phyloP scores from a whole-genome alignment of 2,113 vertebrate species.

The Bufo gargarizans region DNA sequence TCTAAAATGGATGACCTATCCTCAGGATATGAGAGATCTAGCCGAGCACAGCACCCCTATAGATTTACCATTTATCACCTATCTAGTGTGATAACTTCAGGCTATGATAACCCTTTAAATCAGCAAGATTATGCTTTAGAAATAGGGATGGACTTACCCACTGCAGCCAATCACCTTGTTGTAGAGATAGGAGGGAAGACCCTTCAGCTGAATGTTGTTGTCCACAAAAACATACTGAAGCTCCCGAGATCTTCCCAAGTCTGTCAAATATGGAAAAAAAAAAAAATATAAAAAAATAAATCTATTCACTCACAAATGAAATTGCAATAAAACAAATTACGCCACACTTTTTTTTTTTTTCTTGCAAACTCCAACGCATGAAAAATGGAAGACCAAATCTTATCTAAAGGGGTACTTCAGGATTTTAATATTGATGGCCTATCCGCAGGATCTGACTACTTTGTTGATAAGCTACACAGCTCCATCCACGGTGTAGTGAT shows the following conservation, averaged over 20 bases:
- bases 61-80: no score
- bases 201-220: slow-evolving; percentile 84
- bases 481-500: no score
- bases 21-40: no score
- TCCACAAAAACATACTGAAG: slow-evolving; percentile 93
- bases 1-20: no score
- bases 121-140: background rate
- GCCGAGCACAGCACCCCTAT: no score
- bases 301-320: background rate
- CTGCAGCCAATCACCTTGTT: slow-evolving; percentile 97
- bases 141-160: slow-evolving; percentile 74
- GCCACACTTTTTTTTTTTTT: background rate
- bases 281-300: background rate
- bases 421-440: no score
- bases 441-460: no score
- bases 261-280: slow-evolving; percentile 65
- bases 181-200: slow-evolving; percentile 85
- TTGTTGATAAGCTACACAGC: no score
- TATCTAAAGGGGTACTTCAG: no score
- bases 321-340: background rate
- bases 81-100: no score
- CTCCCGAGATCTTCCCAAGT: slow-evolving; percentile 92
- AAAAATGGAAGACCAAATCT: background rate
- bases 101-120: background rate
- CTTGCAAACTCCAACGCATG: background rate